Evolutionary conservation across 2,888 invertebrate species (phyloP), one percentile per base, ranked within the genome.

Genomic region (Hyposoter didymator): DNA sequence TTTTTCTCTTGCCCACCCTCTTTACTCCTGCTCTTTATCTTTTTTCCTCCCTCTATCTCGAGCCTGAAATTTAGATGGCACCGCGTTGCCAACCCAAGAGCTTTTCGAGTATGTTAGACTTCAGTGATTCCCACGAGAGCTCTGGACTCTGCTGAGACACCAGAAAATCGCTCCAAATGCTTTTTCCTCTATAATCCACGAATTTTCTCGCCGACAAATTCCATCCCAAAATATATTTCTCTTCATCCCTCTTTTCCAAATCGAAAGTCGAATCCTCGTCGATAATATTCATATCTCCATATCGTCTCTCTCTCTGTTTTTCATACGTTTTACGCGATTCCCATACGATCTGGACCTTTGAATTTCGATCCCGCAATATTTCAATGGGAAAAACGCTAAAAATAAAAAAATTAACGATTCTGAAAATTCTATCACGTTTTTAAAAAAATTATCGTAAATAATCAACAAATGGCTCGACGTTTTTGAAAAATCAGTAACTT

Each of bases 91-190:
- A 28, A 43, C 64, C 66, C 75, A 64, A 67, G 82, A 76, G 70
- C 69, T 78, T 55, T 76, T 82, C 82, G 82, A 64, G 82, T 81
- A 75, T 67, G 55, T 74, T 82, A 62, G 82, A 79, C 45, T 55
- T 49, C 64, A 32, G 59, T 75, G 22, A 75, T 75, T 78, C 84
- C 79, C 84, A 45, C 17, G 84, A 64, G 84, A 79, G 43, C 45
- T 43, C 64, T 43, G 79, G 55, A 72, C 55, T 67, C 4, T 83
- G 84, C 84, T 84, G 84, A 79, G 79, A 84, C 84, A 70, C 74
- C 84, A 43, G 52, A 82, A 79, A 84, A 84, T 64, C 75, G 55
- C 64, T 79, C 59, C 74, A 84, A 74, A 47, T 22, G 55, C 73
- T 22, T 59, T 69, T 45, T 78, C 72, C 64, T 62, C n/a, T 39